Evolutionary conservation across 2,797 vertebrate species (phyloP).

Genomic region (Synanceia verrucosa): DNA sequence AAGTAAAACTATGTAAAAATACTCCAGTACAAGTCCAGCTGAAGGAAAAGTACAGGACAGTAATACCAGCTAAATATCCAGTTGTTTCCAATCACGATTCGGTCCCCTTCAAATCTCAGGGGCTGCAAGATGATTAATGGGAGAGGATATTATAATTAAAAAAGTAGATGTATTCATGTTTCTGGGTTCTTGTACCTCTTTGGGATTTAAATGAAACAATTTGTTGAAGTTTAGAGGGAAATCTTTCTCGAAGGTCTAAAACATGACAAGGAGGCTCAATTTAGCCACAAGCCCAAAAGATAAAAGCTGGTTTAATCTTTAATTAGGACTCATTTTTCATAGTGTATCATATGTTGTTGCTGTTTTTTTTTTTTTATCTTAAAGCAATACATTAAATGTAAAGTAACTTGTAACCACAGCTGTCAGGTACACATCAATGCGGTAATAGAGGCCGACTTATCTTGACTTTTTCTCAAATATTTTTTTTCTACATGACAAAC

Average conservation of each 20-base stretch:
- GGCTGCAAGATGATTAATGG: not conserved
- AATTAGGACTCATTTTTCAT: not conserved
- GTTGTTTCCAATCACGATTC: not conserved
- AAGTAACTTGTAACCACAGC: not conserved
- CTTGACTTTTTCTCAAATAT: too few species aligned
- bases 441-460: not conserved
- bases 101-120: not conserved
- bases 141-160: not conserved
- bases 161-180: not conserved
- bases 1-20: not conserved
- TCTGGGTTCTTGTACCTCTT: not conserved
- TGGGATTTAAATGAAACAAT: not conserved
- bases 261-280: not conserved
- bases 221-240: not conserved
- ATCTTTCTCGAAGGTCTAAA: not conserved
- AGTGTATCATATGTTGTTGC: too few species aligned
- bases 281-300: not conserved
- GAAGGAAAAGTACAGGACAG: not conserved
- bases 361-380: too few species aligned
- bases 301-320: not conserved
- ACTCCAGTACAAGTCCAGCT: not conserved
- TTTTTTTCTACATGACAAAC: not conserved
- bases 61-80: not conserved
- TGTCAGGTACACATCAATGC: not conserved
- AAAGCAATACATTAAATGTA: too few species aligned